phyloP scores from a whole-genome alignment of 37 sponge, comb jelly and placozoan species.

The Ephydatia muelleri region DNA sequence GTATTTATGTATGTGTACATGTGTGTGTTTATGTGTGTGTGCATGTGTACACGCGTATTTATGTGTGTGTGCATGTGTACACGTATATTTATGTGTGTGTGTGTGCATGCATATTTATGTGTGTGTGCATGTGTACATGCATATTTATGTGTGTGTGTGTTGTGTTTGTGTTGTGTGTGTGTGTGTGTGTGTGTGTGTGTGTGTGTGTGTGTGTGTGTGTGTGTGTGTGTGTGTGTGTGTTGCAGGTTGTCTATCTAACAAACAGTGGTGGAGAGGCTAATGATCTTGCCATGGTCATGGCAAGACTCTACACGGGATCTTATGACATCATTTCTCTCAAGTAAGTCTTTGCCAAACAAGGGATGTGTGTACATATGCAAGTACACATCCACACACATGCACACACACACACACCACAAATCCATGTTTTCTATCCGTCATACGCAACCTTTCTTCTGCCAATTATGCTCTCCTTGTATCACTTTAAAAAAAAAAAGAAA shows the following conservation, averaged over 20 bases:
- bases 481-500: constrained; percentile 43
- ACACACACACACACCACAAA: neutral
- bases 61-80: neutral
- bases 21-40: constrained; percentile 25
- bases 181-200: constrained; percentile 33
- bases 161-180: no score
- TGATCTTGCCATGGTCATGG: constrained; percentile 93
- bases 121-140: no score
- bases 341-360: constrained; percentile 53
- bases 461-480: neutral
- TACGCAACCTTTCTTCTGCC: neutral
- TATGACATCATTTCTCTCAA: constrained; percentile 81
- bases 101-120: no score
- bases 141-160: no score
- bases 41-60: no score
- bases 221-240: constrained; percentile 27
- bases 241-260: constrained; percentile 83
- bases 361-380: neutral
- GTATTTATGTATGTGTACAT: no score
- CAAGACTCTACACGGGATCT: constrained; percentile 86
- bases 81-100: neutral
- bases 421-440: no score
- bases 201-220: constrained; percentile 38
- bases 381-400: neutral
- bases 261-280: constrained; percentile 99